phyloP scores from a whole-genome alignment of 2,113 vertebrate species.

The Collichthys lucidus region DNA sequence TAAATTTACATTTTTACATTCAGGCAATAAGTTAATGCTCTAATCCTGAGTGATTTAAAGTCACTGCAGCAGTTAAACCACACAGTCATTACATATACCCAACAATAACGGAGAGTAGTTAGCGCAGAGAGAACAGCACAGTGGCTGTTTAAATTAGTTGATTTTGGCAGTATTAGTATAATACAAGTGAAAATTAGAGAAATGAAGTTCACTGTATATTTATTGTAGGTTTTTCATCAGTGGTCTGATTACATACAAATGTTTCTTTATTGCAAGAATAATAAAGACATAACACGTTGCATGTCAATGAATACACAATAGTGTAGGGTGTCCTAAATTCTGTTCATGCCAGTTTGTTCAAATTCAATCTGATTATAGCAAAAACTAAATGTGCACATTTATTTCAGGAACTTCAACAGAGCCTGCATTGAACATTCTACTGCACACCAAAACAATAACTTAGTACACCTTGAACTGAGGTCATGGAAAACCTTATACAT shows the following conservation, averaged over 20 bases:
- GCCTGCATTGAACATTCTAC: background rate
- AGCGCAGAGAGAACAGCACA: background rate
- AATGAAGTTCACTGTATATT: background rate
- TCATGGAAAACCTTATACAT: slow-evolving; percentile 56
- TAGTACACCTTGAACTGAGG: slow-evolving; percentile 44
- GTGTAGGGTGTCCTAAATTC: background rate
- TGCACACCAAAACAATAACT: slow-evolving; percentile 22
- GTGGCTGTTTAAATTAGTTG: background rate
- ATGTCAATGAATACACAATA: background rate
- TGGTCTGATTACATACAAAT: background rate
- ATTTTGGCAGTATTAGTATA: background rate
- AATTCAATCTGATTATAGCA: background rate
- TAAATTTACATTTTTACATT: slow-evolving; percentile 43
- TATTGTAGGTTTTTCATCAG: background rate
- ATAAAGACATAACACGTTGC: background rate
- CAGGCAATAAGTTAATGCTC: slow-evolving; percentile 28
- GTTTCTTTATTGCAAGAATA: background rate
- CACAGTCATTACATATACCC: background rate
- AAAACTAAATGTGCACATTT: background rate
- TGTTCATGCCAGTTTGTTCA: background rate
- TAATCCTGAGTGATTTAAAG: slow-evolving; percentile 34
- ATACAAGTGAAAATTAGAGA: background rate
- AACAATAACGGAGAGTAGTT: slow-evolving; percentile 10
- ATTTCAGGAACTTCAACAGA: slow-evolving; percentile 23
- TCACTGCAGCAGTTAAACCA: slow-evolving; percentile 2